A percentile compares a stretch with the other conserved stretches of the same genome.
Conservation (phyloP, 2,888 invertebrate species). For the Phengaris alcon region DNA sequence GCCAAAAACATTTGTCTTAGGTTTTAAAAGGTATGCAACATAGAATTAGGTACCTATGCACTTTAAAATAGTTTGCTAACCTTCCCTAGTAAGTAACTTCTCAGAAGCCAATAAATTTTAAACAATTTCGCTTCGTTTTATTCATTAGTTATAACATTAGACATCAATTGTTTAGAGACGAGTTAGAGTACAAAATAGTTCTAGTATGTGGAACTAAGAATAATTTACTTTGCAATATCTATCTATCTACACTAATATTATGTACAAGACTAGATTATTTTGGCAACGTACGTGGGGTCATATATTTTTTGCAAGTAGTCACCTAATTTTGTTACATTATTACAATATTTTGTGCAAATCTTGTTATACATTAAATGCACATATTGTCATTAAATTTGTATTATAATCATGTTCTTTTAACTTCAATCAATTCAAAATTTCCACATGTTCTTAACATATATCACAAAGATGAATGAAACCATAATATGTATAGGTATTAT, state of each 20-base stretch:
- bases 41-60: background rate
- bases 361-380: background rate
- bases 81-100: constrained; percentile 25
- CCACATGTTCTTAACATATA: background rate
- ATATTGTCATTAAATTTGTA: background rate
- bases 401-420: background rate
- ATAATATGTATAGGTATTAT: background rate
- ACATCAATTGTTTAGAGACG: constrained; percentile 19
- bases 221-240: constrained; percentile 47
- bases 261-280: constrained; percentile 60
- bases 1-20: constrained; percentile 26
- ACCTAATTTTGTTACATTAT: background rate
- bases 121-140: constrained; percentile 8
- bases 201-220: constrained; percentile 32
- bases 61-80: background rate
- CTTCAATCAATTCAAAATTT: background rate
- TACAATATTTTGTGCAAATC: background rate
- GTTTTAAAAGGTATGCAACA: constrained; percentile 10
- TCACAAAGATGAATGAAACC: background rate
- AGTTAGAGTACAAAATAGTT: constrained; percentile 36
- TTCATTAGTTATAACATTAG: constrained; percentile 15
- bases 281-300: constrained; percentile 54
- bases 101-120: constrained; percentile 9
- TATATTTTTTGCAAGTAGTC: constrained; percentile 18
- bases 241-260: constrained; percentile 70